Conservation (phyloP, 2,888 invertebrate species). For the Rhingia campestris region DNA sequence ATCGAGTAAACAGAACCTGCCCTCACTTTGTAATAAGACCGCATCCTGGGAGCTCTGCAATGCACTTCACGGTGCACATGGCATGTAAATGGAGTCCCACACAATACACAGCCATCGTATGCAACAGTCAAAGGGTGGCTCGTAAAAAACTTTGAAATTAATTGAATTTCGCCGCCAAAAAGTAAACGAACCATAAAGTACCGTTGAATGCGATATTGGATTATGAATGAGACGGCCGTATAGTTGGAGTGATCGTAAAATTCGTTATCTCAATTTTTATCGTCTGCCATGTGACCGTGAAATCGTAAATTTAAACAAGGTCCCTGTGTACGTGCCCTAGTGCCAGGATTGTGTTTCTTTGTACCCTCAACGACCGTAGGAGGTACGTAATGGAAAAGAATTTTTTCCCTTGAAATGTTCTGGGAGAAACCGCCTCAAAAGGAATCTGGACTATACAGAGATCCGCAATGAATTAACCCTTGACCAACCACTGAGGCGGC, state of each 20-base stretch:
- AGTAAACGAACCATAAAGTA: conserved; percentile 15
- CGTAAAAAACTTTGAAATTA: conserved; percentile 27
- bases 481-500: conserved; percentile 32
- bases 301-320: conserved; percentile 54
- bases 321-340: conserved; percentile 2
- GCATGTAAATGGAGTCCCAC: conserved; percentile 4
- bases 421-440: conserved; percentile 1
- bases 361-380: not conserved
- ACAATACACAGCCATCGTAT: not conserved
- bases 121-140: conserved; percentile 28
- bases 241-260: conserved; percentile 28
- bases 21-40: conserved; percentile 39
- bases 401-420: conserved; percentile 1
- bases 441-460: conserved; percentile 20
- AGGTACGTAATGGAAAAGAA: conserved; percentile 1
- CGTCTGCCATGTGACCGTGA: conserved; percentile 55
- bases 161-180: conserved; percentile 33
- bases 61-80: conserved; percentile 47
- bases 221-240: conserved; percentile 3
- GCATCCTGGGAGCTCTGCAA: conserved; percentile 1
- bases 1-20: conserved; percentile 46
- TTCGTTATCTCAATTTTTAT: conserved; percentile 31
- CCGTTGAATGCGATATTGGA: conserved; percentile 11
- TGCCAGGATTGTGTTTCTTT: conserved; percentile 13
- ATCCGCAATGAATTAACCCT: conserved; percentile 51